A percentile compares a stretch with the other conserved stretches of the same genome.
phyloP scores from a whole-genome alignment of 1,140 invertebrate genomes.

The Acyrthosiphon pisum region DNA sequence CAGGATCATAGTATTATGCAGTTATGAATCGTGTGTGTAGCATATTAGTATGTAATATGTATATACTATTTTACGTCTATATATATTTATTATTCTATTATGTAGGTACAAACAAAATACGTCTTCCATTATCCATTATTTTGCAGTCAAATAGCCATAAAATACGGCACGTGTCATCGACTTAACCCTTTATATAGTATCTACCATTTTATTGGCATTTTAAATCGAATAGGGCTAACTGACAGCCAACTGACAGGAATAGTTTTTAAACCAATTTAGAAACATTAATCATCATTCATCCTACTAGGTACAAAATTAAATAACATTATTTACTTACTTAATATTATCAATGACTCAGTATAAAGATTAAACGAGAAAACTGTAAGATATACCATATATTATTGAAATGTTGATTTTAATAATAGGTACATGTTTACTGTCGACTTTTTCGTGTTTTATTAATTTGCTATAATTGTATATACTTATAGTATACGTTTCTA shows the following conservation, averaged over 20 bases:
- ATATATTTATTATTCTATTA: neutral
- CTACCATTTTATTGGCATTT: slow-evolving; percentile 40
- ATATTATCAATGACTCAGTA: slow-evolving; percentile 11
- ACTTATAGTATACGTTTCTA: neutral
- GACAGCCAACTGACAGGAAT: neutral
- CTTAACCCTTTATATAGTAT: slow-evolving; percentile 48
- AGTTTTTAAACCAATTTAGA: slow-evolving; percentile 36
- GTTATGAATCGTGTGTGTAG: neutral
- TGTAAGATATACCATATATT: neutral
- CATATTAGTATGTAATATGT: neutral
- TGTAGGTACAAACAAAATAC: neutral
- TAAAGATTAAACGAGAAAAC: neutral
- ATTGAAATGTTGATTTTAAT: slow-evolving; percentile 2
- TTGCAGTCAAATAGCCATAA: slow-evolving; percentile 26
- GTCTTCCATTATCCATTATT: slow-evolving; percentile 35
- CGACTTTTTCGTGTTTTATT: neutral
- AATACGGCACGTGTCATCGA: slow-evolving; percentile 37
- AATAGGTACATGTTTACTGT: neutral
- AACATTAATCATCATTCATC: slow-evolving; percentile 2
- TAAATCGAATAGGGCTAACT: slow-evolving; percentile 17
- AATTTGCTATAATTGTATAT: neutral
- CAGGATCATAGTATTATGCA: neutral
- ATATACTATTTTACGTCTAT: neutral
- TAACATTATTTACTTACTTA: neutral
- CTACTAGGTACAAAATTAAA: slow-evolving; percentile 24